Evolutionary conservation across 2,888 invertebrate species (phyloP).

Genomic region (Proisotoma minuta): DNA sequence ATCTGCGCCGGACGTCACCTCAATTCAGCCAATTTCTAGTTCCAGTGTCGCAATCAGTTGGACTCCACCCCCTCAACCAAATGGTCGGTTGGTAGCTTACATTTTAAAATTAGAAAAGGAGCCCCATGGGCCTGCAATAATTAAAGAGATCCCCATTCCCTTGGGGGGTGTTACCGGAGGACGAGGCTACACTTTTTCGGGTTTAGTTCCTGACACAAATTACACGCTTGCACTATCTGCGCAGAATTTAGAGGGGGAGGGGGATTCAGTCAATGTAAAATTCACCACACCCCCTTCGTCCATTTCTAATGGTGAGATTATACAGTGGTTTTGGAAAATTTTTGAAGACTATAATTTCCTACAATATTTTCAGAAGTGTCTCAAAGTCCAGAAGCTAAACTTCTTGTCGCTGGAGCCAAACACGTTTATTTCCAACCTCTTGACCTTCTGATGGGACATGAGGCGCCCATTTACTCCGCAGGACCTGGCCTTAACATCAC

Average conservation of each 20-base stretch:
- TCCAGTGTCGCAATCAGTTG: constrained; percentile 46
- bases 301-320: constrained; percentile 31
- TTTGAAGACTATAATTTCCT: not conserved
- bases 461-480: constrained; percentile 31
- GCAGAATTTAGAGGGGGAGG: constrained; percentile 41
- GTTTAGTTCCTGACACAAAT: constrained; percentile 44
- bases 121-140: constrained; percentile 37
- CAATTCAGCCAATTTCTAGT: constrained; percentile 44
- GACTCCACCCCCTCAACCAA: constrained; percentile 44
- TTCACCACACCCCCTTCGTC: constrained; percentile 43
- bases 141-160: constrained; percentile 45
- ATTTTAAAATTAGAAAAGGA: constrained; percentile 37
- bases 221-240: constrained; percentile 44
- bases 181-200: constrained; percentile 44
- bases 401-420: constrained; percentile 39
- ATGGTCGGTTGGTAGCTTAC: constrained; percentile 42
- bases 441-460: constrained; percentile 40
- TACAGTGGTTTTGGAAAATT: not conserved
- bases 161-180: too few species aligned
- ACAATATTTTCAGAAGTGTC: constrained; percentile 13
- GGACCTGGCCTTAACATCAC: constrained; percentile 25
- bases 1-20: constrained; percentile 42
- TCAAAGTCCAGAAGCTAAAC: constrained; percentile 35
- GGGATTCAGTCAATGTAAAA: constrained; percentile 40
- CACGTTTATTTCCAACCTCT: constrained; percentile 44